Evolutionary conservation across 2,888 invertebrate genomes (phyloP).

Genomic region (Pocota personata): DNA sequence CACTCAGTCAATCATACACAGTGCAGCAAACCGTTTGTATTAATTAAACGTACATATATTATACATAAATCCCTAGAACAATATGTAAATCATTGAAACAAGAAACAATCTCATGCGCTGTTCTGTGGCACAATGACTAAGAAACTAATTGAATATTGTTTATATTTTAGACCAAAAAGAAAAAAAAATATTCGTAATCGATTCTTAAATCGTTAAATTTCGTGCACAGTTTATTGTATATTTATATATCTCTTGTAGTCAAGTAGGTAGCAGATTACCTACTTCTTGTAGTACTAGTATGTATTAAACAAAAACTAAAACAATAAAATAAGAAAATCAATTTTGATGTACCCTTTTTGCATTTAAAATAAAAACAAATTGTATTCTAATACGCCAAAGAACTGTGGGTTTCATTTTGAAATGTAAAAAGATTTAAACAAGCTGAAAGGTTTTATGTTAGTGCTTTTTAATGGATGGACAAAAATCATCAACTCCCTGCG

Average conservation of each 20-base stretch:
- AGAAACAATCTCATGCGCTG: conserved; percentile 29
- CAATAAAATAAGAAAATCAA: background rate
- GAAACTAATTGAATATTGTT: conserved; percentile 6
- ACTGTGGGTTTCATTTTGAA: background rate
- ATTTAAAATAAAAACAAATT: conserved; percentile 51
- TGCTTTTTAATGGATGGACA: no score
- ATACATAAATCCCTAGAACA: background rate
- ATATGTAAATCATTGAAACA: background rate
- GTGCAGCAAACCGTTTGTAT: conserved; percentile 13
- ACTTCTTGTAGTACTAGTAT: conserved; percentile 21
- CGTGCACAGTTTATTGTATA: conserved; percentile 27
- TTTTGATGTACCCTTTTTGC: conserved; percentile 49
- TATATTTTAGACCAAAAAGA: conserved; percentile 1
- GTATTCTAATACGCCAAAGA: conserved; percentile 25
- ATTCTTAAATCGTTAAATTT: background rate
- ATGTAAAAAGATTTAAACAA: background rate
- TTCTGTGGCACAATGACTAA: conserved; percentile 1
- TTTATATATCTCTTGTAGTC: conserved; percentile 22
- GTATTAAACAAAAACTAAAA: background rate
- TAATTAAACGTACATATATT: conserved; percentile 13
- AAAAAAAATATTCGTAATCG: background rate
- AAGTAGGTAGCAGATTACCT: background rate
- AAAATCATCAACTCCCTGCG: no score
- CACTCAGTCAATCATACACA: conserved; percentile 17
- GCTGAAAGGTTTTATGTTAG: no score